Base-by-base conservation (phyloP, 1,140 invertebrate genomes). In the Nasonia vitripennis region DNA sequence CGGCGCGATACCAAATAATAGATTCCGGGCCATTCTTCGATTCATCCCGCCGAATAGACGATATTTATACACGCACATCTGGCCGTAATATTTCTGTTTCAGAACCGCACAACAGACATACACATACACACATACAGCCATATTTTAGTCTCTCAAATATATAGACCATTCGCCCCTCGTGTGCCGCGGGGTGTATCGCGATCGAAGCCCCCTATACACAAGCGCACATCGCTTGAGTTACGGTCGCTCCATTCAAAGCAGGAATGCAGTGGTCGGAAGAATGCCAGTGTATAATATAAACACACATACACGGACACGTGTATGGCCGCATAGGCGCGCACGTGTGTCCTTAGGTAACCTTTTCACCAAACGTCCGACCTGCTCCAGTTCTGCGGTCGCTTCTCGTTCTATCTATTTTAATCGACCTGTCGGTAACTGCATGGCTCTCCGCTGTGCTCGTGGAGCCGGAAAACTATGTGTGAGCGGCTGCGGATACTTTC, bases 291-390 rank as follows among this genome's bases (percentile, higher is more conserved):
- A 20, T 14, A 37, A 20, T 14, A 37, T 27, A 27, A 27, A 27
- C 27, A 45, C 37, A 45, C 2, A n/a, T 45, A 75, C 37, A 5
- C 9, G 45, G 7, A 75, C 17, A 41, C 41, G 27, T 41, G 37
- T 45, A 45, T 20, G 12, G 20, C 11, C 11, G 70, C 11, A 31
- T 37, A 74, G 2, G 71, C 23, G 23, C 71, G 11, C 7, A 71
- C n/a, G 31, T 67, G 34, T 87, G 34, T 87, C 70, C 84, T 87
- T 83, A 83, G 70, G 71, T 85, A 81, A 85, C 20, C 68, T 81
- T 85, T 87, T 85, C 77, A 78, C 67, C 34, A 51, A 87, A 85
- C 45, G 68, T 67, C 7, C 73, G 70, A 85, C 70, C 71, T 81
- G 70, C 80, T 85, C 78, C 55, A 85, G 55, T 85, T 85, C 41